phyloP scores from a whole-genome alignment of 2,888 invertebrate species.

The Caenorhabditis sulstoni region DNA sequence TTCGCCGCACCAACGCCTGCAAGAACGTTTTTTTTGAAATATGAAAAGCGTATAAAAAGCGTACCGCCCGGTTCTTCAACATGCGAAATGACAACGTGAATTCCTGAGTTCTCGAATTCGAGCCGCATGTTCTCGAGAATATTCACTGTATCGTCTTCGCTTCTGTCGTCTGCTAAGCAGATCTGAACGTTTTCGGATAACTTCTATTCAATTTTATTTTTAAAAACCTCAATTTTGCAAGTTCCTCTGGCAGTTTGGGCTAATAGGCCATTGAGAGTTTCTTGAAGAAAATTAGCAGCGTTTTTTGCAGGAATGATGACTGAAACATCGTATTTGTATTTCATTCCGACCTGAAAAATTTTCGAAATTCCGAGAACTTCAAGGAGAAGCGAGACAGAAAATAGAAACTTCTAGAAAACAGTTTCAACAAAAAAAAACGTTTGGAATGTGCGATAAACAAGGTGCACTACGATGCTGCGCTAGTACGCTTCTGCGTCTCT shows the following conservation, averaged over 20 bases:
- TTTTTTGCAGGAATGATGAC: slow-evolving; percentile 74
- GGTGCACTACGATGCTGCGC: slow-evolving; percentile 18
- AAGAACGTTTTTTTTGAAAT: background rate
- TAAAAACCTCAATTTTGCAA: slow-evolving; percentile 11
- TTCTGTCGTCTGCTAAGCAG: slow-evolving; percentile 74
- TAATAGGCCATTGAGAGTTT: slow-evolving; percentile 69
- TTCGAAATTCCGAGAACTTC: no score
- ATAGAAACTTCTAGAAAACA: background rate
- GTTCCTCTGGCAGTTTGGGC: slow-evolving; percentile 47
- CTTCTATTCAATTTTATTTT: no score
- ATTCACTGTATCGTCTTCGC: slow-evolving; percentile 66
- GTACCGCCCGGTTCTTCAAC: slow-evolving; percentile 61
- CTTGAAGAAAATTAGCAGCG: slow-evolving; percentile 66
- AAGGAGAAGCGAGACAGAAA: background rate
- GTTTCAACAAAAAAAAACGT: background rate
- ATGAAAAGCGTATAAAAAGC: background rate
- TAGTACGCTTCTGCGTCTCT: slow-evolving; percentile 26
- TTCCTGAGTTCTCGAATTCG: slow-evolving; percentile 53
- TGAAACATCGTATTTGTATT: slow-evolving; percentile 53
- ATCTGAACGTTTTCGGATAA: no score
- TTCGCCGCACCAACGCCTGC: slow-evolving; percentile 73
- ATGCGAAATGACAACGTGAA: slow-evolving; percentile 48
- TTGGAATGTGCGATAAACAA: background rate
- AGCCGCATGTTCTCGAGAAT: slow-evolving; percentile 45
- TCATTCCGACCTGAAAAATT: slow-evolving; percentile 3